Evolutionary conservation across 2,888 invertebrate genomes (phyloP), one percentile per base, ranked within the genome.

Genomic region (Caenorhabditis angaria): DNA sequence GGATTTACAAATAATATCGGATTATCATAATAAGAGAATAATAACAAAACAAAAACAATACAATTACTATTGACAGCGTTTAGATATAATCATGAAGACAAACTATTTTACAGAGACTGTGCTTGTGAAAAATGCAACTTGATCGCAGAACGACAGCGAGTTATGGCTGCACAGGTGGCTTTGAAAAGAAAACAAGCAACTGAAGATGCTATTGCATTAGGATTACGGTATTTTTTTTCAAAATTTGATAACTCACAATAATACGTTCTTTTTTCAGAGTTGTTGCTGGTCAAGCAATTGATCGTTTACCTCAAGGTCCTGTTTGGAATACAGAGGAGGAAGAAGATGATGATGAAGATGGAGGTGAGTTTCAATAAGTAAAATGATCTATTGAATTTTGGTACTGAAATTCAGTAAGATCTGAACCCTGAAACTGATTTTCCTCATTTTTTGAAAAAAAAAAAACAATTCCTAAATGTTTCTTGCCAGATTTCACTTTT

Each of bases 121-220:
- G 93, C 94, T 77, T 97, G 95, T 89, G 95, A 96, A 69, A 97
- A 97, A 90, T 97, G 97, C 90, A 97, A 95, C 25, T 91, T 97
- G 77, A 97, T 97, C 81, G 97, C 97, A 0, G 97, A 97, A 90
- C 90, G 97, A 71, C 97, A 97, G 89, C 91, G 97, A 50, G 97
- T 97, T 69, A 97, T 97, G 97, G 97, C 97, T 20, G 97, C 97
- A 61, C 94, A 94, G 91, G 86, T 86, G 4, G 86, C 86, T 24
- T 62, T 86, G 57, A 86, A 86, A 66, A 55, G 86, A 56, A 80
- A 84, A 76, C 86, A 86, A 64, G 86, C 86, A 12, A 85, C 86
- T 5, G 86, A 86, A 69, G 86, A 86, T 57, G 87, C 86, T 5
- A 84, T 86, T 64, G 86, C 85, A 8, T 77, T 86, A 8, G 86